A percentile compares a stretch with the other conserved stretches of the same genome.
These are phyloP conservation scores for Phocoena sinus DNA, from an alignment of 2,113 vertebrate genomes.

Conservation along the genomic window DNA sequence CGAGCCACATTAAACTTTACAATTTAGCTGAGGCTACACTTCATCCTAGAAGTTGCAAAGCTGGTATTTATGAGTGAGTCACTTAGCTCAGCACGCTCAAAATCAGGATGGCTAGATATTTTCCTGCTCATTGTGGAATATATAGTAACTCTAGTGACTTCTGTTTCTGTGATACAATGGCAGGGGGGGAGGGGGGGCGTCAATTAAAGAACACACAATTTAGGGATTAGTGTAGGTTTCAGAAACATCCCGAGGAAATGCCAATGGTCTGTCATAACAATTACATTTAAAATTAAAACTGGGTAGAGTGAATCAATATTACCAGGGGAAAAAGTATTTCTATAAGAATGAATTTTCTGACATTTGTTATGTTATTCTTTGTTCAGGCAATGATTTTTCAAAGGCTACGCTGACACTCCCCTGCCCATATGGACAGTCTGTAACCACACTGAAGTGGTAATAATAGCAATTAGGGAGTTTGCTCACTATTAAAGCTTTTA, in stretches of 20 bases:
- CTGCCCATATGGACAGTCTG: background rate
- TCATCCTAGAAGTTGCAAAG: background rate
- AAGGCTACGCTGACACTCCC: background rate
- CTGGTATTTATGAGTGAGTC: background rate
- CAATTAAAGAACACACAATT: background rate
- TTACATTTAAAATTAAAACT: constrained; percentile 21
- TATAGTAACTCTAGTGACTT: background rate
- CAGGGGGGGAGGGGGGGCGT: background rate
- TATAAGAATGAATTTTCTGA: background rate
- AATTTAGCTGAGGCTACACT: background rate
- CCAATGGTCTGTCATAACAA: background rate
- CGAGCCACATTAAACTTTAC: background rate
- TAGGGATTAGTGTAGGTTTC: background rate
- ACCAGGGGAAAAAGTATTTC: background rate
- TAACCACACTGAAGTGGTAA: background rate
- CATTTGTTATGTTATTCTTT: constrained; percentile 9
- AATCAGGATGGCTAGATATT: background rate
- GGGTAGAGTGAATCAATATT: background rate
- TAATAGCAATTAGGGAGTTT: background rate
- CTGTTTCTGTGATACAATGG: background rate
- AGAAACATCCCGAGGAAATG: background rate
- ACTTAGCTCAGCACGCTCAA: background rate
- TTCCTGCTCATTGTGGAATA: background rate
- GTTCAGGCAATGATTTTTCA: background rate
- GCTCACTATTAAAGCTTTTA: background rate